These are phyloP conservation scores for Megaptera novaeangliae DNA, from an alignment of 2,113 vertebrate genomes.

Conservation along the genomic window DNA sequence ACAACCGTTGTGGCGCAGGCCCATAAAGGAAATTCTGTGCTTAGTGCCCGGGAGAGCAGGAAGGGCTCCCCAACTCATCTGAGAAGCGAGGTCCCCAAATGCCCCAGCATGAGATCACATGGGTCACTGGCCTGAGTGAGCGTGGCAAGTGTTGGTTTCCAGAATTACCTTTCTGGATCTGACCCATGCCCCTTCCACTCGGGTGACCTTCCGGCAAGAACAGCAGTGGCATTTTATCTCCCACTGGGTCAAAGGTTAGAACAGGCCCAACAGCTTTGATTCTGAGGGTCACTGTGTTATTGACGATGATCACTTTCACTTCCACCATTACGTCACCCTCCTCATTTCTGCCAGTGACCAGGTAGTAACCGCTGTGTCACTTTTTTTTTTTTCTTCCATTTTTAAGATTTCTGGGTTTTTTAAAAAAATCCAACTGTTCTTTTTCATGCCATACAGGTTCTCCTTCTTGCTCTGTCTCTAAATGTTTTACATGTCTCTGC, in stretches of 20 bases:
- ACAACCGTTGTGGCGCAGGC: fast-evolving
- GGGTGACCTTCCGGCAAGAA: background rate
- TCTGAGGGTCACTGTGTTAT: background rate
- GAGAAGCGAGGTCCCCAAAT: fast-evolving
- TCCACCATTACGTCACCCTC: too few relatives aligned
- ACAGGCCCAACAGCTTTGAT: background rate
- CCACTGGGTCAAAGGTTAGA: background rate
- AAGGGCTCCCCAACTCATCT: background rate
- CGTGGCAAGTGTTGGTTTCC: background rate
- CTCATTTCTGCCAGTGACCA: background rate
- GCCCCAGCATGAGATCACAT: fast-evolving
- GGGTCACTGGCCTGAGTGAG: background rate
- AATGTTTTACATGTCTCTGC: background rate
- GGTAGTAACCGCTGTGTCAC: background rate
- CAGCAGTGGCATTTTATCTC: background rate
- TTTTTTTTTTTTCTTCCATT: background rate
- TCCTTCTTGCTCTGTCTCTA: background rate
- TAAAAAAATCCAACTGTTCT: background rate
- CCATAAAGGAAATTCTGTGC: background rate
- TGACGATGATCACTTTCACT: background rate
- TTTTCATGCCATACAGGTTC: background rate
- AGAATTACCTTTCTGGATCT: background rate
- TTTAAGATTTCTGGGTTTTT: background rate
- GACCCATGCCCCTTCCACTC: background rate
- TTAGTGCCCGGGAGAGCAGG: background rate